phyloP scores from a whole-genome alignment of 2,888 invertebrate genomes.

The Pterobdella sp. region DNA sequence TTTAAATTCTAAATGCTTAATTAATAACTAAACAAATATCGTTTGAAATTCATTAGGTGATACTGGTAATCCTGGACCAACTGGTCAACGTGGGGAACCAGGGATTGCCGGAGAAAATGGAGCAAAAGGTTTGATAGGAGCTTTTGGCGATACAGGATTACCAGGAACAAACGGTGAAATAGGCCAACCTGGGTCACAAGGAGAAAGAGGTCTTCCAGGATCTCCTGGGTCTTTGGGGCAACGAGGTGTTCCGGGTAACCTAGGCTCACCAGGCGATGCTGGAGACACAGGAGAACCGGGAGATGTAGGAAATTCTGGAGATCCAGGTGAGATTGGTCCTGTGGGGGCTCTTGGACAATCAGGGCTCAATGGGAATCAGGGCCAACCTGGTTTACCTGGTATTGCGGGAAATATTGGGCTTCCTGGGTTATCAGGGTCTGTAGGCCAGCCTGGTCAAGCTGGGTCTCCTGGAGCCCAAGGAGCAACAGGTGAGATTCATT shows the following conservation, averaged over 20 bases:
- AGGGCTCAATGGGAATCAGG: slow-evolving; percentile 33
- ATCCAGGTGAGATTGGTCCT: slow-evolving; percentile 50
- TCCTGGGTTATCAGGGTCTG: slow-evolving; percentile 30
- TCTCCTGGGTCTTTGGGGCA: slow-evolving; percentile 37
- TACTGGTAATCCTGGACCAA: slow-evolving; percentile 24
- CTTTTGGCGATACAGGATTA: slow-evolving; percentile 15
- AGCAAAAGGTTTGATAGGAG: slow-evolving; percentile 17
- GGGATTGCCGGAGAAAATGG: slow-evolving; percentile 24
- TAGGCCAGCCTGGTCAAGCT: slow-evolving; percentile 28
- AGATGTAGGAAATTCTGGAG: slow-evolving; percentile 27
- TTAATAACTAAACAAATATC: background rate
- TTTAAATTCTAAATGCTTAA: slow-evolving; percentile 2
- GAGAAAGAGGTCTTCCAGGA: slow-evolving; percentile 28
- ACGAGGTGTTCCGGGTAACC: slow-evolving; percentile 14
- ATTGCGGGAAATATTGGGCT: slow-evolving; percentile 29
- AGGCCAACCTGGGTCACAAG: slow-evolving; percentile 28
- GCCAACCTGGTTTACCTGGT: slow-evolving; percentile 29
- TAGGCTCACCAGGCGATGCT: slow-evolving; percentile 27
- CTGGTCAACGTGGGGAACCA: slow-evolving; percentile 30
- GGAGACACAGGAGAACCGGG: slow-evolving; percentile 36
- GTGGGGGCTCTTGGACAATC: slow-evolving; percentile 59
- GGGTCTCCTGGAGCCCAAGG: slow-evolving; percentile 28
- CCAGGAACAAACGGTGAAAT: slow-evolving; percentile 22
- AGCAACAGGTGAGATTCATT: slow-evolving; percentile 20
- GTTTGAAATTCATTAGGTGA: slow-evolving; percentile 3